Conservation (phyloP, 2,113 vertebrate genomes). For the Craseonycteris thonglongyai region DNA sequence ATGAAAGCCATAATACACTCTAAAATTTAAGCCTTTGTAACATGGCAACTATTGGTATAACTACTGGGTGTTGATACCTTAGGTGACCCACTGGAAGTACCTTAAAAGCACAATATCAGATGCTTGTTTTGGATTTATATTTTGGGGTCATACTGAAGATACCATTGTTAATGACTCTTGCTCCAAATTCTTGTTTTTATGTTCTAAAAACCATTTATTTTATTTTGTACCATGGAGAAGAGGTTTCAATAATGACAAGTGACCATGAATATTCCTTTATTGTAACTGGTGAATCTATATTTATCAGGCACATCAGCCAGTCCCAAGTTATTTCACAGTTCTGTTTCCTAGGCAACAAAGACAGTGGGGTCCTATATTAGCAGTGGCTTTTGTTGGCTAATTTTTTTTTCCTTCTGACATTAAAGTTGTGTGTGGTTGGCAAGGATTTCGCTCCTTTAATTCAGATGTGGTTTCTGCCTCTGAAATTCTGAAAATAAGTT, state of each 20-base stretch:
- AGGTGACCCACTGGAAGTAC: not conserved
- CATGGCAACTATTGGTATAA: not conserved
- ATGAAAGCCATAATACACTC: not conserved
- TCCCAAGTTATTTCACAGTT: constrained; percentile 1
- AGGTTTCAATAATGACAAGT: not conserved
- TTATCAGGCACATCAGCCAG: constrained; percentile 30
- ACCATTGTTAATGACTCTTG: not conserved
- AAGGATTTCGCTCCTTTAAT: constrained; percentile 26
- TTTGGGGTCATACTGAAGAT: not conserved
- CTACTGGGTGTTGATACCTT: not conserved
- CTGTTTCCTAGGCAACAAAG: constrained; percentile 49
- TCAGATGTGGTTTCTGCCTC: constrained; percentile 10
- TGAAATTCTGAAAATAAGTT: not conserved
- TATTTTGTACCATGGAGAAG: not conserved
- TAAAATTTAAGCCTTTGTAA: not conserved
- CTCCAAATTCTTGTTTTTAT: not conserved
- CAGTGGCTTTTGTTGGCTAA: constrained; percentile 40
- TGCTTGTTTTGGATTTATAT: not conserved
- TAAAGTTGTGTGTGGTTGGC: constrained; percentile 43
- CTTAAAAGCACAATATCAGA: not conserved
- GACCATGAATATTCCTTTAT: constrained; percentile 18
- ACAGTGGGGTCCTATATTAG: constrained; percentile 19
- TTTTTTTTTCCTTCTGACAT: not conserved
- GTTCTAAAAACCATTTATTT: constrained; percentile 22
- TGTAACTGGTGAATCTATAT: not conserved